A percentile compares a stretch with the other conserved stretches of the same genome.
Conservation (phyloP, 2,888 invertebrate species). For the Macropis europaea region DNA sequence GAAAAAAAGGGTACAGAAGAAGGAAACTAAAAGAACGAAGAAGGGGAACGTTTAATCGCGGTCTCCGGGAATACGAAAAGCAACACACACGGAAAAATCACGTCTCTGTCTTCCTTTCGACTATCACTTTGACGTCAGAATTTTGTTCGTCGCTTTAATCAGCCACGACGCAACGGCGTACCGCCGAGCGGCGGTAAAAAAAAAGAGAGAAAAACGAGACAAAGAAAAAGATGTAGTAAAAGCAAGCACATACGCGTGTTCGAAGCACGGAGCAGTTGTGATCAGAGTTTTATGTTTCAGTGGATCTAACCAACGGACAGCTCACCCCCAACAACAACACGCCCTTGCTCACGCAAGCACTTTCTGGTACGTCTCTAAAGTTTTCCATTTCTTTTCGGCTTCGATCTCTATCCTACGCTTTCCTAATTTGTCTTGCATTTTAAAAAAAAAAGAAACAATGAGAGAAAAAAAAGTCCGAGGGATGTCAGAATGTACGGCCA, state of each 20-base stretch:
- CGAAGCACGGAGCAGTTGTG: conserved; percentile 82
- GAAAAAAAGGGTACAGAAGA: too few species aligned
- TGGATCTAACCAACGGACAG: conserved; percentile 97
- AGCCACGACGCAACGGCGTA: conserved; percentile 26
- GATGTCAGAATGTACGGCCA: conserved; percentile 31
- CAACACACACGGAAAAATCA: conserved; percentile 73
- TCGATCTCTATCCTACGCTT: conserved; percentile 38
- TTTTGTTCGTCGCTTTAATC: conserved; percentile 41
- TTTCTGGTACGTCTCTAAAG: conserved; percentile 89
- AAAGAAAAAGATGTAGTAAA: conserved; percentile 20
- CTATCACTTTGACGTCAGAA: too few species aligned
- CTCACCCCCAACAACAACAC: conserved; percentile 98
- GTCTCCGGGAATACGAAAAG: conserved; percentile 53
- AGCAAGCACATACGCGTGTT: conserved; percentile 47
- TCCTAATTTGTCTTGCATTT: conserved; percentile 36
- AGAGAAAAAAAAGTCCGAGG: not conserved
- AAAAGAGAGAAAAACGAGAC: conserved; percentile 71
- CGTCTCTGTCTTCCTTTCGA: conserved; percentile 45
- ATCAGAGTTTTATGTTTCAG: conserved; percentile 87
- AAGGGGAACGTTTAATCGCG: conserved; percentile 20
- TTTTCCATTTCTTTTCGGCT: conserved; percentile 42
- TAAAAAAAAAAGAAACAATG: not conserved
- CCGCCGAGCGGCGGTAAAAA: conserved; percentile 44
- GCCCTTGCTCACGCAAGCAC: conserved; percentile 96
- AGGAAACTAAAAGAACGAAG: too few species aligned